Base-by-base conservation (phyloP, 2,113 vertebrate genomes). In the Smithornis capensis region DNA sequence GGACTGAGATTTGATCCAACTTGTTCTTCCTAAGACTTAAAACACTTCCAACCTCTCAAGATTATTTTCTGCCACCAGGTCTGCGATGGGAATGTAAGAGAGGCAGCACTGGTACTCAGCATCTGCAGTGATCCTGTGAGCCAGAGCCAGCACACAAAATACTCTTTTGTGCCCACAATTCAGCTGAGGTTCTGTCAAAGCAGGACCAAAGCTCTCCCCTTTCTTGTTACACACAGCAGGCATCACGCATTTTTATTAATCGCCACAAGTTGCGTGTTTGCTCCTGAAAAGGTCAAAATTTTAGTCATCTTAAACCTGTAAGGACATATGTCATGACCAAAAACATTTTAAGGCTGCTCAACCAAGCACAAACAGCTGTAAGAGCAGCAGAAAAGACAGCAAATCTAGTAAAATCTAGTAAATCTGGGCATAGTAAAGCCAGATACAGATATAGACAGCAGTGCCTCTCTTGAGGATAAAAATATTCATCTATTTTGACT, bases 311-410 rank as follows among this genome's bases (percentile, higher is more conserved):
- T 19, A 57, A 68, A 53, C 22, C 27, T 77, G 7, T 50, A 63
- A 40, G 6, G 16, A 50, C 0, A 0, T 8, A 50, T 3, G 6
- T n/a, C 74, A 9, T 13, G 27, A 69, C 24, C 65, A 55, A 64
- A 86, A 89, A 33, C 25, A 80, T 49, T 80, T 68, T 49, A 64
- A 49, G 57, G n/a, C 21, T 52, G 16, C 9, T 69, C 45, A 73
- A 56, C 23, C 29, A 74, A 31, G 49, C 29, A 33, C 52, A 33
- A 63, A 25, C 24, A 67, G n/a, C 16, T 75, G 37, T n/a, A 56
- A 44, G 15, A 49, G 12, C 56, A 52, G 63, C 31, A 62, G 24
- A 42, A 8, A 57, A 49, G 50, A 35, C 0, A 37, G 25, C 10
- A 87, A 86, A 77, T 49, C 27, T n/a, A n/a, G n/a, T n/a, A n/a